Evolutionary conservation across 2,113 vertebrate species (phyloP), one percentile per base, ranked within the genome.

Genomic region (Rhea americana): DNA sequence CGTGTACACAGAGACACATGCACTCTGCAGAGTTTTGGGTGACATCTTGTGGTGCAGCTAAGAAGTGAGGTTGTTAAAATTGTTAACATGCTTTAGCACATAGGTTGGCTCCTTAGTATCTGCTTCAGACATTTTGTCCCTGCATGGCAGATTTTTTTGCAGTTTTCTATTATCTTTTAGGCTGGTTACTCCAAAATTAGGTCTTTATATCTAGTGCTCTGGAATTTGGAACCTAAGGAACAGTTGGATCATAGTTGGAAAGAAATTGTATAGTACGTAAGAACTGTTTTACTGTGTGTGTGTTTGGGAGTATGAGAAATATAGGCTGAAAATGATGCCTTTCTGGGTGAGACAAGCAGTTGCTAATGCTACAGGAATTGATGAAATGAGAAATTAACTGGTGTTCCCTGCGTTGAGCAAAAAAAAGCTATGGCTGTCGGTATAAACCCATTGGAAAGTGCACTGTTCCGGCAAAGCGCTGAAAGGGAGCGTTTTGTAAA

Each of bases 41-140:
- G 93, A 91, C 87, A 86, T 84, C 94, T 87, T 78, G 89, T 94
- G 95, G 93, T 58, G 43, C 73, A 43, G 68, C 65, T 83, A 25
- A 87, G 79, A 93, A 95, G 21, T 77, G 72, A 89, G 15, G 25
- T 5, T 43, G 37, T 68, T 50, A 13, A 63, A 65, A 67, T 22
- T 19, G 17, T 32, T 18, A 35, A 20, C 26, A 1, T 3, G n/a
- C 55, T 87, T 41, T 43, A 39, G 20, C 6, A 2, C 26, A 8
- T 30, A 13, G 5, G 1, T 41, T 51, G 9, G 15, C 8, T 74
- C 32, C 26, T 45, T 55, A 35, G 7, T 35, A 50, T 18, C n/a
- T 65, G 4, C 45, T 30, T 81, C 26, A 61, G 53, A 20, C 17
- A 18, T 32, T 61, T 66, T 41, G 30, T 13, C 41, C 20, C 10